Evolutionary conservation across 2,113 vertebrate species (phyloP), one percentile per base, ranked within the genome.

Genomic region (Bufo gargarizans): DNA sequence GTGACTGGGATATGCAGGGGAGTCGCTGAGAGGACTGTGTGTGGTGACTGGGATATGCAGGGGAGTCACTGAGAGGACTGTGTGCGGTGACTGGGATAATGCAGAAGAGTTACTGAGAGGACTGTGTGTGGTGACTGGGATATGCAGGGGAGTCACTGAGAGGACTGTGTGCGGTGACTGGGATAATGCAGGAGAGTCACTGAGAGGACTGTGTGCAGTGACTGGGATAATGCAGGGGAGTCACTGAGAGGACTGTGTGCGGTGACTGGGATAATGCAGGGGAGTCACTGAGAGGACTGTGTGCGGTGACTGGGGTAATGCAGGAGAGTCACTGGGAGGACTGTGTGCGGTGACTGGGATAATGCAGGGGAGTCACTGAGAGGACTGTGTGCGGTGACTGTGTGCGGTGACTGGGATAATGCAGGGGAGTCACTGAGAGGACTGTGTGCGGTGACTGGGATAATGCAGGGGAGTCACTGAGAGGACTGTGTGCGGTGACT

Each of bases 181-280:
- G 19, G 67, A 13, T 71, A 22, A 33, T 71, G 9, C 10, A 71
- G 4, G 22, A 12, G 67, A 71, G 67, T 10, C 67, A 71, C 67
- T 71, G 67, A 71, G 67, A 71, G 67, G 22, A 71, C 67, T 71
- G 67, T 71, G 67, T 71, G 67, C 67, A 13, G n/a, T 12, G 67
- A 71, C 56, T 59, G n/a, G 20, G 56, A n/a, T 81, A 22, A 55
- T 81, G 12, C 13, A 56, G 56, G 56, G 13, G 79, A 33, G 55
- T 43, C 79, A 81, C 56, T 33, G 79, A 81, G 22, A 59, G 79
- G 20, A 14, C 79, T 81, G 20, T 61, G 56, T n/a, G 49, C 77
- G 4, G 49, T 22, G 56, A 59, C 56, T 56, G 56, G 53, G 17
- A n/a, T 79, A 22, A 71, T 71, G 9, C 22, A 33, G n/a, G 22